phyloP scores from a whole-genome alignment of 92 coral and sea anemone species.

The Paragorgia papillata region DNA sequence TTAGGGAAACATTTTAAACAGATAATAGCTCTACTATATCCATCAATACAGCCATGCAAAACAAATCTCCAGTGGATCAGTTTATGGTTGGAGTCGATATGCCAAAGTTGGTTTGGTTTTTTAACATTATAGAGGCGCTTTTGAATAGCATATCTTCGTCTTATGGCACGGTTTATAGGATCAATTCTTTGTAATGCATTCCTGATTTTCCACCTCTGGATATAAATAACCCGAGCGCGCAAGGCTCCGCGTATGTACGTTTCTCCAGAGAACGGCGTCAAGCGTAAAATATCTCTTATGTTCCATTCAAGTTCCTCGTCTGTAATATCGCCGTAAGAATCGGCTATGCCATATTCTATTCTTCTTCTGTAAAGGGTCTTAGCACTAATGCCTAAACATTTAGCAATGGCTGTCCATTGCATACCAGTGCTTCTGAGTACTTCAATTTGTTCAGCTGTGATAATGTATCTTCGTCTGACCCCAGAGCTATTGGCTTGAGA shows the following conservation, averaged over 20 bases:
- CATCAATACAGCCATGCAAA: conserved; percentile 34
- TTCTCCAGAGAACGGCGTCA: conserved; percentile 58
- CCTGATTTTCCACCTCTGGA: conserved; percentile 42
- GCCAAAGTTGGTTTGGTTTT: conserved; percentile 34
- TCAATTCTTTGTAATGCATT: conserved; percentile 43
- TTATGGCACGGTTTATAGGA: conserved; percentile 48
- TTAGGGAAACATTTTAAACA: conserved; percentile 14
- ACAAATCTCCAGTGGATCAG: conserved; percentile 47
- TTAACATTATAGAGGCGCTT: conserved; percentile 29
- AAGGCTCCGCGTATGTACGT: conserved; percentile 51
- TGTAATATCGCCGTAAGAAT: conserved; percentile 32
- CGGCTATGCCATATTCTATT: conserved; percentile 40
- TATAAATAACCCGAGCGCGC: conserved; percentile 31
- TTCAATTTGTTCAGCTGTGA: conserved; percentile 51
- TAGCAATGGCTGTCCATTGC: conserved; percentile 52
- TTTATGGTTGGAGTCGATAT: conserved; percentile 31
- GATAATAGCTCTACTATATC: conserved; percentile 30
- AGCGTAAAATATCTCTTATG: conserved; percentile 28
- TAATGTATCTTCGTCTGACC: conserved; percentile 49
- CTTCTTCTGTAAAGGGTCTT: conserved; percentile 53
- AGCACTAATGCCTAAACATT: conserved; percentile 33
- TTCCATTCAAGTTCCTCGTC: conserved; percentile 16
- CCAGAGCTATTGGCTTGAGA: conserved; percentile 46
- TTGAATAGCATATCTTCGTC: conserved; percentile 43
- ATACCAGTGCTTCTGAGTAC: conserved; percentile 53